Conservation (phyloP, 2,113 vertebrate species). For the Poeciliopsis prolifica region DNA sequence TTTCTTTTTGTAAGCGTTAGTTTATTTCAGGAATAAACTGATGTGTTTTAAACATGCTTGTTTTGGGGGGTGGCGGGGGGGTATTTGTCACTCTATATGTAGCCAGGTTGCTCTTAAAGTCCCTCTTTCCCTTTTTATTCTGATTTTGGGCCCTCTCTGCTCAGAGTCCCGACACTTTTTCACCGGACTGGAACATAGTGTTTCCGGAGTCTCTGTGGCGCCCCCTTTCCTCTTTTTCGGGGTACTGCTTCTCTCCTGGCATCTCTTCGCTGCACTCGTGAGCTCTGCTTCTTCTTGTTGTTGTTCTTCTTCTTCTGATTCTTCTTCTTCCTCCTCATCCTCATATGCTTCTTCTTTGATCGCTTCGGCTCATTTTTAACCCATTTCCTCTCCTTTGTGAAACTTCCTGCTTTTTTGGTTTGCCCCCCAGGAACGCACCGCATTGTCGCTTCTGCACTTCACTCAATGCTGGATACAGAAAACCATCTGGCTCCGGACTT, state of each 20-base stretch:
- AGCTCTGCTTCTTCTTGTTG: neutral
- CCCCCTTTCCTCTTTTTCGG: neutral
- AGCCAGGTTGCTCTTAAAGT: neutral
- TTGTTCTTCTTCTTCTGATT: no score
- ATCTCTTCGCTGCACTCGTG: neutral
- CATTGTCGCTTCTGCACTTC: neutral
- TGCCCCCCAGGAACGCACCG: neutral
- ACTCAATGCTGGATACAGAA: no score
- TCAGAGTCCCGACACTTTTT: neutral
- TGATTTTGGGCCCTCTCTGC: neutral
- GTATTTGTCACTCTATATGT: neutral
- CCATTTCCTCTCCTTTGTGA: neutral
- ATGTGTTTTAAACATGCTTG: neutral
- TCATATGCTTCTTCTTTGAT: neutral
- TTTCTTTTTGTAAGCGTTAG: no score
- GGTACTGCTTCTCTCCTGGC: neutral
- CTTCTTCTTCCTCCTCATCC: neutral
- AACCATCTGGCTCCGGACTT: neutral
- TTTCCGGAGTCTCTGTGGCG: neutral
- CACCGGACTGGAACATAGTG: no score
- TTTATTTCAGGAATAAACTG: constrained; percentile 12
- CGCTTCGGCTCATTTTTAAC: neutral
- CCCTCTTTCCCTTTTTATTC: neutral
- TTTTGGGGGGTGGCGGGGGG: neutral
- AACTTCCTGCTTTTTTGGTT: neutral